A percentile compares a stretch with the other conserved stretches of the same genome.
phyloP scores from a whole-genome alignment of 2,888 invertebrate genomes.

The Rhopalosiphum nymphaeae region DNA sequence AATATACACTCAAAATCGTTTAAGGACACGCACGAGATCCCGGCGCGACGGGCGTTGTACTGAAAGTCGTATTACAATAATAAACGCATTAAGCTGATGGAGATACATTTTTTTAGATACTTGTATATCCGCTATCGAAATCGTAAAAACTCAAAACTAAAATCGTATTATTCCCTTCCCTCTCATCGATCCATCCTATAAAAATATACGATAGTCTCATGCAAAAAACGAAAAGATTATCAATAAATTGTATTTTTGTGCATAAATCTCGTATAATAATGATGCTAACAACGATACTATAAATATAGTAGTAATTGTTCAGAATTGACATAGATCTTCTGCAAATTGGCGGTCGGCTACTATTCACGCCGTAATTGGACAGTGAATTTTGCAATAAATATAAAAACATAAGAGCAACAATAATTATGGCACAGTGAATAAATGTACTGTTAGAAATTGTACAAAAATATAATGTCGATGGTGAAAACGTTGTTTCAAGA shows the following conservation, averaged over 20 bases:
- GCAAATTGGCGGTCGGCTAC: no score
- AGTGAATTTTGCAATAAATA: no score
- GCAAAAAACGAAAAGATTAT: background rate
- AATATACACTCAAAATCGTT: constrained; percentile 20
- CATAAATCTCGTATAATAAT: background rate
- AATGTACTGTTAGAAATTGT: no score
- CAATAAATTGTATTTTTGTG: background rate
- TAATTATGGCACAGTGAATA: no score
- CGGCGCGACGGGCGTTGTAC: background rate
- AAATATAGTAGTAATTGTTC: no score
- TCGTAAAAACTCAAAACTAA: constrained; percentile 30
- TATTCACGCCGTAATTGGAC: no score
- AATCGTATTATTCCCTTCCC: background rate
- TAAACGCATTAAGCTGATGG: constrained; percentile 9
- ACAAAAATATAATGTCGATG: no score
- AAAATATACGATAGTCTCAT: background rate
- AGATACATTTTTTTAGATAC: background rate
- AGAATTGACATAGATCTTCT: no score
- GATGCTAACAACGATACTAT: no score
- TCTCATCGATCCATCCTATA: no score
- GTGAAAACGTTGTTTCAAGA: no score
- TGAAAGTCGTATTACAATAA: background rate
- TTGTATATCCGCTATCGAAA: background rate
- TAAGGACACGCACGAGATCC: background rate
- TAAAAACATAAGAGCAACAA: no score